Percentiles rank a stretch among this genome's conserved stretches.
Conservation (phyloP, 1,140 invertebrate species). For the Cepaea nemoralis region DNA sequence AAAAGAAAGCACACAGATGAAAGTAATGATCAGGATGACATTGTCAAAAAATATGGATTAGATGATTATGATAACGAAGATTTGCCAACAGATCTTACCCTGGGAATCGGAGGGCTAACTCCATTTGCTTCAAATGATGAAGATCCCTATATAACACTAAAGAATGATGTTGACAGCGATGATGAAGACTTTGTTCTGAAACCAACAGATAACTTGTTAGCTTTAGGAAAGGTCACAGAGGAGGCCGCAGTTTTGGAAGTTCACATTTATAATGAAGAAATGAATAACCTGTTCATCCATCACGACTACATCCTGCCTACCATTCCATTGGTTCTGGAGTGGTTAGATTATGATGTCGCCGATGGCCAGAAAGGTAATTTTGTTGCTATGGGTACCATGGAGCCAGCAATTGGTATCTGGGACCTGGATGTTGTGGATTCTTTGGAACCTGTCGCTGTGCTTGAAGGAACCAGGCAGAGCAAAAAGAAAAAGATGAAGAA, state of each 20-base stretch:
- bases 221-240: constrained; percentile 88
- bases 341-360: constrained; percentile 86
- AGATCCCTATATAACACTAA: constrained; percentile 76
- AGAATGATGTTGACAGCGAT: constrained; percentile 80
- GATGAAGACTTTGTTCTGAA: constrained; percentile 90
- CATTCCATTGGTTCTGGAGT: constrained; percentile 92
- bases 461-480: constrained; percentile 80
- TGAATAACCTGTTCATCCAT: constrained; percentile 90
- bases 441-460: constrained; percentile 85
- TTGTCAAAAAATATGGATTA: constrained; percentile 72
- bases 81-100: constrained; percentile 59
- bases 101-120: constrained; percentile 73
- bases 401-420: constrained; percentile 92
- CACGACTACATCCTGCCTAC: constrained; percentile 90
- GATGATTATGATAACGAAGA: constrained; percentile 79
- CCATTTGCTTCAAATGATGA: constrained; percentile 74
- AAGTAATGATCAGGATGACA: constrained; percentile 62
- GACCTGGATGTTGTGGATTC: constrained; percentile 93
- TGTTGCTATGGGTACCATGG: constrained; percentile 92
- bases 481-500: constrained; percentile 77
- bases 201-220: constrained; percentile 89
- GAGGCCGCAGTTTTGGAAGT: constrained; percentile 89
- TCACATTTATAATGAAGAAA: constrained; percentile 90
- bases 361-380: constrained; percentile 76
- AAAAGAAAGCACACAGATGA: constrained; percentile 73